These are phyloP conservation scores for Oscheius sp. DNA, from an alignment of 1,140 invertebrate genomes.

Conservation along the genomic window DNA sequence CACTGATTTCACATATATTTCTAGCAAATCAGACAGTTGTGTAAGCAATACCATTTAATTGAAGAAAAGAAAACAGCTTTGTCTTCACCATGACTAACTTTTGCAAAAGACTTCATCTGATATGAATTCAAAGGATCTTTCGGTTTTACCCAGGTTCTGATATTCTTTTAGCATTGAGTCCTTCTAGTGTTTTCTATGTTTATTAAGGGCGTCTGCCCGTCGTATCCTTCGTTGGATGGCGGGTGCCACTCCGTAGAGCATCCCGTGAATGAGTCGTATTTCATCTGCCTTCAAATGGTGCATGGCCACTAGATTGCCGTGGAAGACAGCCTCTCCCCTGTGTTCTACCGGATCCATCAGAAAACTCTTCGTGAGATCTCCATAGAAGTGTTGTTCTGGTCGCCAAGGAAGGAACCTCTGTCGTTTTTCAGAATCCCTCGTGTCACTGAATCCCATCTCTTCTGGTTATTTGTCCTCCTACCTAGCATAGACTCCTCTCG, in stretches of 20 bases:
- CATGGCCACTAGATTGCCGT: conserved; percentile 27
- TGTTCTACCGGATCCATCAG: conserved; percentile 24
- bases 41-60: too few relatives aligned
- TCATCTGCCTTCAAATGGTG: conserved; percentile 32
- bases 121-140: too few relatives aligned
- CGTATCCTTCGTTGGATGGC: neutral
- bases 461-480: neutral
- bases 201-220: neutral
- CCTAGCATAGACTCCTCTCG: conserved; percentile 10
- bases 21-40: too few relatives aligned
- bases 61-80: too few relatives aligned
- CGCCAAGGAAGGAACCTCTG: conserved; percentile 33
- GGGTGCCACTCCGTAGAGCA: conserved; percentile 21
- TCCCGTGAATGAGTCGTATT: conserved; percentile 24
- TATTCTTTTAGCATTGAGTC: too few relatives aligned
- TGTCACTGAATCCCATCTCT: neutral
- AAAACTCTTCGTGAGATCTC: conserved; percentile 23
- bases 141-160: too few relatives aligned
- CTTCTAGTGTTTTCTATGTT: neutral
- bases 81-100: too few relatives aligned
- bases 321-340: conserved; percentile 14
- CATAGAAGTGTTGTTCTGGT: conserved; percentile 32
- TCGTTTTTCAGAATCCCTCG: conserved; percentile 15
- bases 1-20: too few relatives aligned
- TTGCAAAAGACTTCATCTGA: too few relatives aligned